Evolutionary conservation across 2,888 invertebrate species (phyloP).

Genomic region (Aphrophora alni): DNA sequence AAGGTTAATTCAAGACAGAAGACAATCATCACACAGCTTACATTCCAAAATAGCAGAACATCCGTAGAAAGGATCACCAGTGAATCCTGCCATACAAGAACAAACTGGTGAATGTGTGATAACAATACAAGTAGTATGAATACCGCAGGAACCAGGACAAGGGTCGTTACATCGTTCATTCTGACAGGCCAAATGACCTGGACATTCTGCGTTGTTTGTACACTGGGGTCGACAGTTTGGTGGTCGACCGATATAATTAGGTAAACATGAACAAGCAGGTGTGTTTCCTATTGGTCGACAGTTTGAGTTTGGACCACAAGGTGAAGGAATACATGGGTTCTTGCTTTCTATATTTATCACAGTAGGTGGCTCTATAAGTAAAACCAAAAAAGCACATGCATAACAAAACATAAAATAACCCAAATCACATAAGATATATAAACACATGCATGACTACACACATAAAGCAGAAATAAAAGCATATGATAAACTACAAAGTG

Average conservation of each 20-base stretch:
- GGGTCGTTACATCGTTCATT: conserved; percentile 65
- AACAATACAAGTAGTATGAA: conserved; percentile 68
- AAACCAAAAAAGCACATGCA: conserved; percentile 17
- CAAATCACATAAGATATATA: neutral
- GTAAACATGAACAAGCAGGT: conserved; percentile 63
- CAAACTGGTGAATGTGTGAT: conserved; percentile 63
- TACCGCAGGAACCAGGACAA: conserved; percentile 72
- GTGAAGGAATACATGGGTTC: conserved; percentile 80
- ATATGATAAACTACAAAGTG: neutral
- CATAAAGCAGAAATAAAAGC: neutral
- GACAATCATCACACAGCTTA: neutral
- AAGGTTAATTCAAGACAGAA: neutral
- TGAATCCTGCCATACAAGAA: conserved; percentile 62
- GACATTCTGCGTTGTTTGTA: conserved; percentile 63
- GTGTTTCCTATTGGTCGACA: conserved; percentile 61
- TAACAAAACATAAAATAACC: neutral
- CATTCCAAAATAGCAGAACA: conserved; percentile 58
- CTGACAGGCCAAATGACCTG: conserved; percentile 61
- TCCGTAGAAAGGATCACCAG: conserved; percentile 69
- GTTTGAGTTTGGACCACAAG: conserved; percentile 65
- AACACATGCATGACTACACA: neutral
- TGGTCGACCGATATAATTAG: conserved; percentile 66
- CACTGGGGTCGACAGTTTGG: conserved; percentile 73
- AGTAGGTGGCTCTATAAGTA: conserved; percentile 44
- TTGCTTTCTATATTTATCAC: conserved; percentile 53